Evolutionary conservation across 2,888 invertebrate genomes (phyloP), one percentile per base, ranked within the genome.

Genomic region (Caenorhabditis sp.): DNA sequence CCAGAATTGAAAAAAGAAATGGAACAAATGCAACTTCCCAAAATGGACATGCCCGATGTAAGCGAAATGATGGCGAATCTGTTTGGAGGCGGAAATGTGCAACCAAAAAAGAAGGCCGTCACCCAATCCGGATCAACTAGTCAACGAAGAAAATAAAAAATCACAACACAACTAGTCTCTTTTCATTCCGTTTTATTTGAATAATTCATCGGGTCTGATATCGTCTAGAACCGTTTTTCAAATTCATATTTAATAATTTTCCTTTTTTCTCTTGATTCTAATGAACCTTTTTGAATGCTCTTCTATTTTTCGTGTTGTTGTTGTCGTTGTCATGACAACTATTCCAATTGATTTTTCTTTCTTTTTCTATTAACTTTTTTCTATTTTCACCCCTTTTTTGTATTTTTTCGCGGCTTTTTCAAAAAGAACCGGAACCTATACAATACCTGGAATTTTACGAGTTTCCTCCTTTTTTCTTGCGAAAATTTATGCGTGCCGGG

Each of bases 1-100:
- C 96, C 97, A 4, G 96, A 97, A 88, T 94, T 97, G 1, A 94
- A 95, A 88, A 95, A 95, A 89, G 83, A 83, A 64, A 83, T 82
- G 83, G 81, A 83, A 59, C 77, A 79, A 53, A 82, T 86, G 79
- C 83, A 84, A 54, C 62, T 86, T 67, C 86, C 86, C 1, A 86
- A 86, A 64, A 78, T 86, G 75, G 94, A 94, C 79, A 92, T 97
- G 92, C 90, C 90, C 0, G 97, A 97, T 89, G 92, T 99, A 91
- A 94, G 95, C 0, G 59, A 59, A 49, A 59, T 59, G 59, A 59
- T 59, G 59, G 59, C 59, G 14, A 59, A 59, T 14, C 21, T 59
- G 23, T 59, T 59, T 17, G 59, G 59, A 10, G 57, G 57, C 31
- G 55, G 55, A 24, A 21, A 8, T 23, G 55, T 27, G 27, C 17